A percentile compares a stretch with the other conserved stretches of the same genome.
Conservation (phyloP, 2,888 invertebrate species). For the Hemistola chrysoprasaria region DNA sequence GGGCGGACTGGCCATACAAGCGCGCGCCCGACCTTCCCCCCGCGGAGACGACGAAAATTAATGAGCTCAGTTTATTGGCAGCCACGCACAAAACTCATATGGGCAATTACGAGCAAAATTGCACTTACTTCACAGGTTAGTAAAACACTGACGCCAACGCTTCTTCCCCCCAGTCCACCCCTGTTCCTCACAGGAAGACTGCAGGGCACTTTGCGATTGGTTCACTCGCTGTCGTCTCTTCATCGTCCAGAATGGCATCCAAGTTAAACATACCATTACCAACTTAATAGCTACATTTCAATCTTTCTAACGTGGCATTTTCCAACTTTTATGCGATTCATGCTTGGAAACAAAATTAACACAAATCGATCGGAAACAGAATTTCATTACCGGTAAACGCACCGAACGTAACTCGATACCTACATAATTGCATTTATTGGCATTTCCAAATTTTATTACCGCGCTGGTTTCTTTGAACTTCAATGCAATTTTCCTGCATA, state of each 20-base stretch:
- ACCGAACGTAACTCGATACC: conserved; percentile 46
- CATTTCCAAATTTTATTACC: conserved; percentile 51
- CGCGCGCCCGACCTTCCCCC: conserved; percentile 80
- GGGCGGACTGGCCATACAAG: conserved; percentile 83
- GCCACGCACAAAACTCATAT: conserved; percentile 83
- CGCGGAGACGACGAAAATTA: conserved; percentile 82
- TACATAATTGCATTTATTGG: conserved; percentile 51
- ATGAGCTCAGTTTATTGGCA: conserved; percentile 83
- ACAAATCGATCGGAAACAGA: conserved; percentile 42
- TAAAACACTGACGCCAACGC: conserved; percentile 77
- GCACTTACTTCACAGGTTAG: conserved; percentile 83
- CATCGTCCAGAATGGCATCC: conserved; percentile 63
- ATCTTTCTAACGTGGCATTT: conserved; percentile 27
- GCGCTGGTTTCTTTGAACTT: conserved; percentile 47
- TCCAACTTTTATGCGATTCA: conserved; percentile 67
- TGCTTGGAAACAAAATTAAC: conserved; percentile 53
- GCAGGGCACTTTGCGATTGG: conserved; percentile 74
- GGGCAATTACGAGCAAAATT: conserved; percentile 82
- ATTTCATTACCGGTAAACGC: conserved; percentile 41
- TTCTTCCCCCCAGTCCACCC: conserved; percentile 79
- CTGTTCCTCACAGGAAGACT: conserved; percentile 80
- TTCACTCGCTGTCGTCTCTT: conserved; percentile 58
- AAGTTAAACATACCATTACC: conserved; percentile 46
- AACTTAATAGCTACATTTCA: conserved; percentile 31
- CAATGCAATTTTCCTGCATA: conserved; percentile 68